Evolutionary conservation across 2,888 invertebrate species (phyloP).

Genomic region (Unio pictorum): DNA sequence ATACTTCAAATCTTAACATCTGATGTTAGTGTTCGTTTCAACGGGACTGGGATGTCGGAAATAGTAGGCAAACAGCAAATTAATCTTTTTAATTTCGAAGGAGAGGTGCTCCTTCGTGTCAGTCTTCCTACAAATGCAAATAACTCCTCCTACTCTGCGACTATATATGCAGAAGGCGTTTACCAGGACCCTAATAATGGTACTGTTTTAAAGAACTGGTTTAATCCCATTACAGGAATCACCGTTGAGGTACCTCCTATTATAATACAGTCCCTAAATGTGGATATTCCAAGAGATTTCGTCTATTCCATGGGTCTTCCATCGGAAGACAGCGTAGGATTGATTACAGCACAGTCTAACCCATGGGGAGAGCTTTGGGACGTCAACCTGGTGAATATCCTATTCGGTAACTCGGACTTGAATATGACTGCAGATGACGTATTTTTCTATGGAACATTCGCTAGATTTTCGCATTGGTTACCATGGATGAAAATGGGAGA

Average conservation of each 20-base stretch:
- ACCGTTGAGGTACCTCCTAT: slow-evolving; percentile 9
- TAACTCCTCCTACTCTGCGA: neutral
- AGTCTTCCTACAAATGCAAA: slow-evolving; percentile 1
- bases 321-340: slow-evolving; percentile 16
- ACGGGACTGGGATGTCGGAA: slow-evolving; percentile 33
- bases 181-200: slow-evolving; percentile 18
- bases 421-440: neutral
- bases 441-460: slow-evolving; percentile 31
- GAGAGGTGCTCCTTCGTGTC: slow-evolving; percentile 16
- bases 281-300: slow-evolving; percentile 20
- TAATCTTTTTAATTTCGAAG: slow-evolving; percentile 21
- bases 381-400: slow-evolving; percentile 21
- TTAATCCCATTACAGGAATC: slow-evolving; percentile 33
- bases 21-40: slow-evolving; percentile 12
- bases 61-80: slow-evolving; percentile 25
- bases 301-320: slow-evolving; percentile 31
- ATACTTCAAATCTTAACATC: slow-evolving; percentile 18
- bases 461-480: slow-evolving; percentile 28
- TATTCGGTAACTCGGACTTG: slow-evolving; percentile 22
- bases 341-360: slow-evolving; percentile 19
- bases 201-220: slow-evolving; percentile 13
- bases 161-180: neutral
- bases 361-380: slow-evolving; percentile 18
- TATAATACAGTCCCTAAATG: slow-evolving; percentile 2
- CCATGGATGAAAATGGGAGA: slow-evolving; percentile 38